phyloP scores from a whole-genome alignment of 2,888 invertebrate genomes.

The Erannis defoliaria region DNA sequence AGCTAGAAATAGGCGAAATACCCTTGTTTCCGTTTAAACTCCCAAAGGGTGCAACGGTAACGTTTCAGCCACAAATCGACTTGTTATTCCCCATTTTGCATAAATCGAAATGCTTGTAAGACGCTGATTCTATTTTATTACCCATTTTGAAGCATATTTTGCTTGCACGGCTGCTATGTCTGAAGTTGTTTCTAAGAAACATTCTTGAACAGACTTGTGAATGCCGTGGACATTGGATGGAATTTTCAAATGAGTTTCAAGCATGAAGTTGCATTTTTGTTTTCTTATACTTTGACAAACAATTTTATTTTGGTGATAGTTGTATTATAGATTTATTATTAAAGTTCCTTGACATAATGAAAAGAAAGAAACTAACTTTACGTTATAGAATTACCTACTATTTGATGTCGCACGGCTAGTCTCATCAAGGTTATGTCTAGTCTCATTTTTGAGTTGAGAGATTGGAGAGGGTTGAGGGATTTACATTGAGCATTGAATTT shows the following conservation, averaged over 20 bases:
- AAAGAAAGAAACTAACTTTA: too few species aligned
- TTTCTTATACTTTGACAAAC: not conserved
- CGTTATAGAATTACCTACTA: too few species aligned
- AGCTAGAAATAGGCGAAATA: conserved; percentile 41
- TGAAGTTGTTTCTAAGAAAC: conserved; percentile 39
- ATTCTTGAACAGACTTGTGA: conserved; percentile 24
- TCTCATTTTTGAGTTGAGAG: too few species aligned
- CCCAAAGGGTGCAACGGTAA: conserved; percentile 51
- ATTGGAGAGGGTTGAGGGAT: too few species aligned
- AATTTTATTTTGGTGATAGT: not conserved
- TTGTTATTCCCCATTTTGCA: conserved; percentile 59
- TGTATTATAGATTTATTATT: too few species aligned
- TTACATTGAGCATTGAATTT: too few species aligned
- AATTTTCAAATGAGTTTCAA: conserved; percentile 19
- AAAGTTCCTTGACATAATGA: too few species aligned
- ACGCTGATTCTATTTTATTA: conserved; percentile 51
- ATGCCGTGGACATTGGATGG: conserved; percentile 20
- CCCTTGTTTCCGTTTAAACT: conserved; percentile 58
- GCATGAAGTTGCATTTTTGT: conserved; percentile 2
- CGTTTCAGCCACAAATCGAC: conserved; percentile 57
- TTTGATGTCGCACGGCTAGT: too few species aligned
- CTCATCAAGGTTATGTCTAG: too few species aligned
- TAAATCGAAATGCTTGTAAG: conserved; percentile 57
- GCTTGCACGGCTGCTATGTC: conserved; percentile 37
- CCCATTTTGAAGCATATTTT: conserved; percentile 45